A percentile compares a stretch with the other conserved stretches of the same genome.
These are phyloP conservation scores for Drosophila nr. medialis DNA, from an alignment of 2,888 invertebrate genomes.

Conservation along the genomic window DNA sequence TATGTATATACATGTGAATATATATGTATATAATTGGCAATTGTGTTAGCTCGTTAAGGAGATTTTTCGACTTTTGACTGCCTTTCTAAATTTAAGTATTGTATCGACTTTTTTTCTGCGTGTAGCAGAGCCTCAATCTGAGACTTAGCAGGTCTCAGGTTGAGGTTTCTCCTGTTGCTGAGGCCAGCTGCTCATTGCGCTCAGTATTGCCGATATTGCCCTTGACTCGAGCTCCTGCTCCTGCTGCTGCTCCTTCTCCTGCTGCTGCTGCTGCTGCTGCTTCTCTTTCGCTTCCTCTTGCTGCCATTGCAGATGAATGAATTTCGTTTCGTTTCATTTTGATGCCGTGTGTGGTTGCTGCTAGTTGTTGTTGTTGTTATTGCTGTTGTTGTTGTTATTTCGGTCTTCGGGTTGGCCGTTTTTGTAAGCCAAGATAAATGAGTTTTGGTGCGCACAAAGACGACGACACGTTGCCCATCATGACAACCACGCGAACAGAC, in stretches of 20 bases:
- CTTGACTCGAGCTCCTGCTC: slow-evolving; percentile 55
- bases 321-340: slow-evolving; percentile 66
- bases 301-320: slow-evolving; percentile 72
- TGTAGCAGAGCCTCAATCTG: neutral
- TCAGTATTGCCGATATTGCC: slow-evolving; percentile 39
- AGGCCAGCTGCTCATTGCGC: neutral
- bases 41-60: neutral
- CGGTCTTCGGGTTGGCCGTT: slow-evolving; percentile 42
- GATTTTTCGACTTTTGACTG: neutral
- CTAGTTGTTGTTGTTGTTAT: neutral
- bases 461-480: slow-evolving; percentile 77
- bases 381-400: slow-evolving; percentile 23
- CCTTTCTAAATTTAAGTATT: neutral
- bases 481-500: slow-evolving; percentile 44
- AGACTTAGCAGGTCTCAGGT: neutral
- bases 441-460: slow-evolving; percentile 81
- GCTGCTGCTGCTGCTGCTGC: neutral
- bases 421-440: slow-evolving; percentile 79
- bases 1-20: neutral
- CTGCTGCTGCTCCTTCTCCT: slow-evolving; percentile 6
- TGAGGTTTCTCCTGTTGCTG: slow-evolving; percentile 1
- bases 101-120: neutral
- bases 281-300: neutral
- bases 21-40: neutral
- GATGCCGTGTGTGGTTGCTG: slow-evolving; percentile 57